Percentiles rank a stretch among this genome's conserved stretches.
phyloP scores from a whole-genome alignment of 2,888 invertebrate species.

The Ennomos erosarius region DNA sequence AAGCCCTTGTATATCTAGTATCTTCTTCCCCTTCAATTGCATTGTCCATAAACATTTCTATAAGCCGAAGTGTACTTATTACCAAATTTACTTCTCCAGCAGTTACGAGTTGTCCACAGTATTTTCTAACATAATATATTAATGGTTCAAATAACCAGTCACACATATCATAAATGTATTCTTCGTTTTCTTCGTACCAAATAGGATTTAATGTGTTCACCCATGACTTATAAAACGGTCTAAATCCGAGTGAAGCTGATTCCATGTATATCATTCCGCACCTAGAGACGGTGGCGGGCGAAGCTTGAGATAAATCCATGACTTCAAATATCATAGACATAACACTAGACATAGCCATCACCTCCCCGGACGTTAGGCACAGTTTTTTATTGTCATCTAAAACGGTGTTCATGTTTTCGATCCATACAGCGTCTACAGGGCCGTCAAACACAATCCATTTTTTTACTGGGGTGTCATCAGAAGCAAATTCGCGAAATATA shows the following conservation, averaged over 20 bases:
- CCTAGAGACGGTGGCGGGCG: conserved; percentile 94
- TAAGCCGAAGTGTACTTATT: conserved; percentile 89
- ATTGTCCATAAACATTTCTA: conserved; percentile 91
- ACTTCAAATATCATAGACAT: conserved; percentile 97
- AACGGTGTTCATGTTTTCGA: conserved; percentile 96
- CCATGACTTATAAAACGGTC: conserved; percentile 93
- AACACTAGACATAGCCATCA: conserved; percentile 91
- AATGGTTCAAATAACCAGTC: conserved; percentile 93
- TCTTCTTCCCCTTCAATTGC: conserved; percentile 90
- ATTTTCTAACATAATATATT: conserved; percentile 89
- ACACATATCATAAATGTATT: conserved; percentile 86
- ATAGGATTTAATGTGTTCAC: conserved; percentile 86
- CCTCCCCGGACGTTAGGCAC: conserved; percentile 94
- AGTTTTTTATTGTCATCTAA: conserved; percentile 95
- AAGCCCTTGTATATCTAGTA: conserved; percentile 87
- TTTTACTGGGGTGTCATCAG: conserved; percentile 89
- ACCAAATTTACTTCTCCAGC: conserved; percentile 91
- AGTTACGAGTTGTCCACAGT: conserved; percentile 87
- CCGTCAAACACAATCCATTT: conserved; percentile 98
- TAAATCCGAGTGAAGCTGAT: conserved; percentile 92
- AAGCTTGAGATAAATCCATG: conserved; percentile 93
- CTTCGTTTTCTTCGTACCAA: conserved; percentile 87
- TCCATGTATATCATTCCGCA: conserved; percentile 97
- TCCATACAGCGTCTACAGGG: conserved; percentile 95
- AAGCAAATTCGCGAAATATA: conserved; percentile 91